phyloP scores from a whole-genome alignment of 2,113 vertebrate genomes.

The Neolamprologus modestus region DNA sequence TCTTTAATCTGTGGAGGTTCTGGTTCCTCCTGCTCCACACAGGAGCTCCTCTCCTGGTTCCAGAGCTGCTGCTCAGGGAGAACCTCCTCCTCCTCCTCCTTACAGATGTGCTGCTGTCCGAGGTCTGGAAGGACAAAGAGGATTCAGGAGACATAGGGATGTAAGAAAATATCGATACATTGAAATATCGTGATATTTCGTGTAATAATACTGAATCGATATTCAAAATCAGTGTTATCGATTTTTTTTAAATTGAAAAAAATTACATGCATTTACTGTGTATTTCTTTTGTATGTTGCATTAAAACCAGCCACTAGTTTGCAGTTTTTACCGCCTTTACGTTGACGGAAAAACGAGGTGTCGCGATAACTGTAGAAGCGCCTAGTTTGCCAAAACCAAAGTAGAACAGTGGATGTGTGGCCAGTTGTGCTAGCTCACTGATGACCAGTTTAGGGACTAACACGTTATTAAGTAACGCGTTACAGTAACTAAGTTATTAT shows the following conservation, averaged over 20 bases:
- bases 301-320: neutral
- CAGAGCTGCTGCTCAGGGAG: too few species aligned
- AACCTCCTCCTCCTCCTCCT: too few species aligned
- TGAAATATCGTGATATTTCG: neutral
- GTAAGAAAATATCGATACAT: accelerated
- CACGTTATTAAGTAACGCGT: neutral
- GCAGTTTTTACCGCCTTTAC: neutral
- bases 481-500: neutral
- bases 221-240: neutral
- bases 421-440: neutral
- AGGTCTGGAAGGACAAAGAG: neutral
- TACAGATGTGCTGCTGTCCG: too few species aligned
- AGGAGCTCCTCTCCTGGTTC: too few species aligned
- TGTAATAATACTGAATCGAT: neutral
- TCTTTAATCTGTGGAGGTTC: too few species aligned
- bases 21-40: too few species aligned
- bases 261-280: neutral
- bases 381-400: neutral
- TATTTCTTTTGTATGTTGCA: neutral
- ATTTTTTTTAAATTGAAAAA: neutral
- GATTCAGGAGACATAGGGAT: neutral
- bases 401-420: neutral
- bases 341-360: neutral
- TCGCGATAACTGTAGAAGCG: neutral
- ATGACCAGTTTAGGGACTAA: neutral